Conservation (phyloP, 2,888 invertebrate species). For the Pelosia muscerda region DNA sequence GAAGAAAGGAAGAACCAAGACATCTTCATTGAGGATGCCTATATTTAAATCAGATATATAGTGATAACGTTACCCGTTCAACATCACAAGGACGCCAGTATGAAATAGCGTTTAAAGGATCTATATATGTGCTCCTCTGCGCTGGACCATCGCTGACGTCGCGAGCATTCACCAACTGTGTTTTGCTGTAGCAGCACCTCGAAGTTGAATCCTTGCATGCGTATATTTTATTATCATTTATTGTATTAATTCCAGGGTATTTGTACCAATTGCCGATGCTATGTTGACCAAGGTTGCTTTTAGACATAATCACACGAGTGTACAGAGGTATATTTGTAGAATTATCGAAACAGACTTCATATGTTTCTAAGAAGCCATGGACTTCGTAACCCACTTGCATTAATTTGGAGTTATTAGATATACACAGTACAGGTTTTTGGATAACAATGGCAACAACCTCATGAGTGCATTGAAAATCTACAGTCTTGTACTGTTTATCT, state of each 20-base stretch:
- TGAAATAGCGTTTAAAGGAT: conserved; percentile 46
- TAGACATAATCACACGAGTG: conserved; percentile 26
- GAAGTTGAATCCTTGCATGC: conserved; percentile 31
- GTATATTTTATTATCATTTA: conserved; percentile 19
- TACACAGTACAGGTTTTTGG: conserved; percentile 33
- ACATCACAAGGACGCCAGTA: conserved; percentile 39
- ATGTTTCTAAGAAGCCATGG: conserved; percentile 36
- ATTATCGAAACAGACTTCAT: conserved; percentile 46
- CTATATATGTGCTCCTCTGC: conserved; percentile 46
- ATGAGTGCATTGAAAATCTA: conserved; percentile 40
- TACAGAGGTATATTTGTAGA: conserved; percentile 37
- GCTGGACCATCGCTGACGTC: conserved; percentile 44
- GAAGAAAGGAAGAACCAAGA: too few species aligned
- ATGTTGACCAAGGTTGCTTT: conserved; percentile 9
- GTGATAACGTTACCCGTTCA: too few species aligned
- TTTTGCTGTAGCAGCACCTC: conserved; percentile 44
- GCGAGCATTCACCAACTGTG: conserved; percentile 42
- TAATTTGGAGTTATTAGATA: conserved; percentile 35
- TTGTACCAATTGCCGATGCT: conserved; percentile 25
- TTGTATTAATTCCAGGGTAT: conserved; percentile 25
- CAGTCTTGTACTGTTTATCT: conserved; percentile 29
- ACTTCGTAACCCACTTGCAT: conserved; percentile 45
- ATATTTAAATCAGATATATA: too few species aligned
- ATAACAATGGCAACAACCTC: conserved; percentile 24
- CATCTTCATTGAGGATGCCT: too few species aligned